phyloP scores from a whole-genome alignment of 2,888 invertebrate species.

The Dione juno region DNA sequence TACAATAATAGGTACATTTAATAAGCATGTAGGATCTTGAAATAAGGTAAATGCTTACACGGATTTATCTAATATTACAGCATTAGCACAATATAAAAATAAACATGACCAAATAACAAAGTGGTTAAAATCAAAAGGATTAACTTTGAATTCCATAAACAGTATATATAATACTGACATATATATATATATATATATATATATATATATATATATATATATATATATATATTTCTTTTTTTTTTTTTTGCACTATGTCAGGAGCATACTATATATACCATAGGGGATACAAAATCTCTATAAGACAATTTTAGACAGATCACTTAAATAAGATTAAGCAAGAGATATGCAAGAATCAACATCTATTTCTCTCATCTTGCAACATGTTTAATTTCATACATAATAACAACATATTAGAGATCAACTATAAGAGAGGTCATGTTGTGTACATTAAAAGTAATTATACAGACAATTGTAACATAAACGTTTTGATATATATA shows the following conservation, averaged over 20 bases:
- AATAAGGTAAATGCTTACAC: neutral
- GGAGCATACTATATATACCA: no score
- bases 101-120: no score
- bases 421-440: constrained; percentile 9
- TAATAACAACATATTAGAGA: neutral
- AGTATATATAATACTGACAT: no score
- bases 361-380: neutral
- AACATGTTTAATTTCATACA: neutral
- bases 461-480: neutral
- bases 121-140: no score
- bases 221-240: no score
- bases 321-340: neutral
- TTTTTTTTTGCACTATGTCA: no score
- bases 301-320: no score
- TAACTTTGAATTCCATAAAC: no score
- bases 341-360: neutral
- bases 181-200: no score
- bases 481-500: neutral
- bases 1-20: neutral
- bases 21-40: neutral
- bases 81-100: neutral
- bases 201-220: no score
- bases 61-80: constrained; percentile 2
- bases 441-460: neutral
- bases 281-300: no score